Percentiles rank a stretch among this genome's conserved stretches.
These are phyloP conservation scores for Xyliphius kryptos DNA, from an alignment of 2,113 vertebrate genomes.

Conservation along the genomic window DNA sequence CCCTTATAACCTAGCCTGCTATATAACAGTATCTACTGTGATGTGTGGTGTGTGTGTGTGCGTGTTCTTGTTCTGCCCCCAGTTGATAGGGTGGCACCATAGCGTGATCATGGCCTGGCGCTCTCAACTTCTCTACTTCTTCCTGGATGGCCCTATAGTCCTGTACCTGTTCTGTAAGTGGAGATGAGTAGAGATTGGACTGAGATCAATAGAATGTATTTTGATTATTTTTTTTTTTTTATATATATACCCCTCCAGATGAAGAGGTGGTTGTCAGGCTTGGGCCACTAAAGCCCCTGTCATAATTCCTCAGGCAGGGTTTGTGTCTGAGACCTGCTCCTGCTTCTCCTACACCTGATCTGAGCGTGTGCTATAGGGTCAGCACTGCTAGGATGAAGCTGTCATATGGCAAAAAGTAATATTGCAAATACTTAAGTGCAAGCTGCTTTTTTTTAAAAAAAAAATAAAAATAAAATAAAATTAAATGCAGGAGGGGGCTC, in stretches of 20 bases:
- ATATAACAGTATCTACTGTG: conserved; percentile 63
- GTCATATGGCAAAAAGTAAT: conserved; percentile 56
- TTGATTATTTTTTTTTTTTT: conserved; percentile 35
- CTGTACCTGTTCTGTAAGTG: conserved; percentile 50
- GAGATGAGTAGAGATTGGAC: conserved; percentile 35
- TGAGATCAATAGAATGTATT: conserved; percentile 40
- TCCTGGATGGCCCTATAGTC: conserved; percentile 31
- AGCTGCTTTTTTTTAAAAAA: conserved; percentile 61
- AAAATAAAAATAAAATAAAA: too few species aligned
- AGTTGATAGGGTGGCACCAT: conserved; percentile 55
- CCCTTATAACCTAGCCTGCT: conserved; percentile 55
- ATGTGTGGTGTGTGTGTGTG: conserved; percentile 50
- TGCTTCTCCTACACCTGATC: conserved; percentile 41
- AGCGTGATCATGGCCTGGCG: conserved; percentile 52
- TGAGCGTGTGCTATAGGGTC: conserved; percentile 40
- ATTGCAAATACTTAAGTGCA: conserved; percentile 67
- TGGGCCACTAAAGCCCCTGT: conserved; percentile 69
- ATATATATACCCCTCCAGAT: conserved; percentile 48
- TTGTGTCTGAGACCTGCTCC: conserved; percentile 49
- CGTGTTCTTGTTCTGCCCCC: conserved; percentile 44
- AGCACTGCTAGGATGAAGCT: conserved; percentile 49
- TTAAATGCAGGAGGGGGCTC: conserved; percentile 43
- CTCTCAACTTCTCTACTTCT: conserved; percentile 40
- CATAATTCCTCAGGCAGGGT: conserved; percentile 53
- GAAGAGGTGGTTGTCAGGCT: conserved; percentile 60